These are phyloP conservation scores for Gobius niger DNA, from an alignment of 2,113 vertebrate genomes.

Conservation along the genomic window DNA sequence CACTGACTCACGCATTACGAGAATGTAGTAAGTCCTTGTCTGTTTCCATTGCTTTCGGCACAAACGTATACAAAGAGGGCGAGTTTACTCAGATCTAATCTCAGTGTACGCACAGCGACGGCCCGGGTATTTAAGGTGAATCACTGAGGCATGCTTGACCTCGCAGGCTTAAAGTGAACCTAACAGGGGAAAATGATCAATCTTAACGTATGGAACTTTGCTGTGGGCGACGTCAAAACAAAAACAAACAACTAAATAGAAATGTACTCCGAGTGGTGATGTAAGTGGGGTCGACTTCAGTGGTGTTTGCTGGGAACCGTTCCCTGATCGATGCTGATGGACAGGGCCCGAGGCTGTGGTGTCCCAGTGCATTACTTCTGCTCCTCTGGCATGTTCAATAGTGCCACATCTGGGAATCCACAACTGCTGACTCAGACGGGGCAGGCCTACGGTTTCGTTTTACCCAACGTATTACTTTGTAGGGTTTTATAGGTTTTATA, in stretches of 20 bases:
- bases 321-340: slow-evolving; percentile 51
- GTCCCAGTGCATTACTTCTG: slow-evolving; percentile 36
- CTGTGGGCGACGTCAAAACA: too few species aligned
- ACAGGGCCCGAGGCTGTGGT: slow-evolving; percentile 28
- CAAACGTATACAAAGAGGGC: neutral
- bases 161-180: slow-evolving; percentile 23
- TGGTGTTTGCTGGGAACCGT: slow-evolving; percentile 34
- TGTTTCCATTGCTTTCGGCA: neutral
- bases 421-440: slow-evolving; percentile 35
- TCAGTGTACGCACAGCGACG: slow-evolving; percentile 10
- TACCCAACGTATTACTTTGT: too few species aligned
- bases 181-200: neutral
- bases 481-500: too few species aligned
- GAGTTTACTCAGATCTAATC: slow-evolving; percentile 26
- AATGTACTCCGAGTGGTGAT: slow-evolving; percentile 1
- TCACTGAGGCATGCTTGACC: slow-evolving; percentile 19
- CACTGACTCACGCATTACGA: neutral
- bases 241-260: neutral
- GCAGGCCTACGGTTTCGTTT: neutral
- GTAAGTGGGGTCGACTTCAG: slow-evolving; percentile 11
- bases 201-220: neutral
- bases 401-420: slow-evolving; percentile 27
- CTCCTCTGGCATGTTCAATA: slow-evolving; percentile 13
- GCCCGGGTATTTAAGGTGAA: slow-evolving; percentile 6
- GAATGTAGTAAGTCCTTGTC: neutral